Percentiles rank a stretch among this genome's conserved stretches.
phyloP scores from a whole-genome alignment of 2,888 invertebrate species.

The Chromoteleia sp. region DNA sequence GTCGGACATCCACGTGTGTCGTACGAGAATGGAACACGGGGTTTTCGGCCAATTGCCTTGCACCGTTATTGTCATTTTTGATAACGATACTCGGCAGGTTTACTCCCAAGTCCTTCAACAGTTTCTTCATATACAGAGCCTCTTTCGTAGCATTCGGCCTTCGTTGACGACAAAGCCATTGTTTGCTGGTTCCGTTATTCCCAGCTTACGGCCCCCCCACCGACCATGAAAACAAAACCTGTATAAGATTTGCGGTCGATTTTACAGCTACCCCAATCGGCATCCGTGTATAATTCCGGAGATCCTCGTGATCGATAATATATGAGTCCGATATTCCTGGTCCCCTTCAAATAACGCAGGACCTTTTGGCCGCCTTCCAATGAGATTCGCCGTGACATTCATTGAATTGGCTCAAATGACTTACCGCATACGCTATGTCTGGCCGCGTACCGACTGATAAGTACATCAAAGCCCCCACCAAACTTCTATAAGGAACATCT shows the following conservation, averaged over 20 bases:
- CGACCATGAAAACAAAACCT: conserved; percentile 44
- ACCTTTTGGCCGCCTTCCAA: no score
- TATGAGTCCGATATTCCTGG: not conserved
- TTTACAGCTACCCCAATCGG: conserved; percentile 69
- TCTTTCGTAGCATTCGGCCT: conserved; percentile 29
- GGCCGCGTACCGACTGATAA: not conserved
- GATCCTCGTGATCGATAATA: not conserved
- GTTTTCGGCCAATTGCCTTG: conserved; percentile 5
- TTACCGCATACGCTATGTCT: no score
- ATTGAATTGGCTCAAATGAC: no score
- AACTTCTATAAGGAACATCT: not conserved
- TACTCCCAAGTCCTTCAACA: not conserved
- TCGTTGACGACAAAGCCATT: conserved; percentile 29
- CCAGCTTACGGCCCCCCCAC: conserved; percentile 4
- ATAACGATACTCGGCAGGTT: not conserved
- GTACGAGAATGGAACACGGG: conserved; percentile 15
- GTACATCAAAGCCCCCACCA: not conserved
- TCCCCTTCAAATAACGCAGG: not conserved
- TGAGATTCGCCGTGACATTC: no score
- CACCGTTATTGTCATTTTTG: conserved; percentile 1
- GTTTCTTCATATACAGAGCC: conserved; percentile 14
- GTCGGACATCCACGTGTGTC: conserved; percentile 11
- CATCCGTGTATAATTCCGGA: conserved; percentile 53
- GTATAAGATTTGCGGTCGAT: conserved; percentile 60
- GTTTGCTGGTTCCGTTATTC: not conserved